Evolutionary conservation across 2,888 invertebrate species (phyloP).

Genomic region (Volucella bombylans): DNA sequence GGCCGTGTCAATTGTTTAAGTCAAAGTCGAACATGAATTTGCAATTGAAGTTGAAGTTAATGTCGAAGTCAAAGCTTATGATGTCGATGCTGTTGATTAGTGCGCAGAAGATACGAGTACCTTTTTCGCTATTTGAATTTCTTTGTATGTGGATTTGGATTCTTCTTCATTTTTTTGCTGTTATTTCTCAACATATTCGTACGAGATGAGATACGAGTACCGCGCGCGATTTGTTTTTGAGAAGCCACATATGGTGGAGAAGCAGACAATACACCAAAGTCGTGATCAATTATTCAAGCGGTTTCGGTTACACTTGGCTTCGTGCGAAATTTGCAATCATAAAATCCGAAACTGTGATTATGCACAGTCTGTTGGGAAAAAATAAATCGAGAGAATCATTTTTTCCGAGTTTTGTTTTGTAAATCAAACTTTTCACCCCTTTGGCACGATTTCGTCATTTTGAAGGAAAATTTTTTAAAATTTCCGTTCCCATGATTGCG

Average conservation of each 20-base stretch:
- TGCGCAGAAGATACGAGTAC: slow-evolving; percentile 31
- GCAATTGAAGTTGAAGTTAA: slow-evolving; percentile 1
- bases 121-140: slow-evolving; percentile 12
- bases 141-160: slow-evolving; percentile 16
- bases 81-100: slow-evolving; percentile 27
- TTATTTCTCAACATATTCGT: not conserved
- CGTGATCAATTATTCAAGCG: slow-evolving; percentile 73
- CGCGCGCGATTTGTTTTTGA: slow-evolving; percentile 49
- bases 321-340: slow-evolving; percentile 66
- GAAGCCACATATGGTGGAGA: slow-evolving; percentile 62
- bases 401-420: slow-evolving; percentile 17
- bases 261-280: slow-evolving; percentile 68
- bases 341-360: slow-evolving; percentile 11
- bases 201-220: not conserved
- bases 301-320: slow-evolving; percentile 69
- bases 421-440: slow-evolving; percentile 70
- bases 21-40: too few species aligned
- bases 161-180: slow-evolving; percentile 10
- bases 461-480: slow-evolving; percentile 37
- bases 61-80: slow-evolving; percentile 5
- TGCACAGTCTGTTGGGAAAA: not conserved
- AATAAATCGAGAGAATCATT: slow-evolving; percentile 19
- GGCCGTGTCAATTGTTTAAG: slow-evolving; percentile 43
- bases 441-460: slow-evolving; percentile 72
- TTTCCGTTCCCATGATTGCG: slow-evolving; percentile 54